These are phyloP conservation scores for Mugil cephalus DNA, from an alignment of 2,113 vertebrate species.

Conservation along the genomic window DNA sequence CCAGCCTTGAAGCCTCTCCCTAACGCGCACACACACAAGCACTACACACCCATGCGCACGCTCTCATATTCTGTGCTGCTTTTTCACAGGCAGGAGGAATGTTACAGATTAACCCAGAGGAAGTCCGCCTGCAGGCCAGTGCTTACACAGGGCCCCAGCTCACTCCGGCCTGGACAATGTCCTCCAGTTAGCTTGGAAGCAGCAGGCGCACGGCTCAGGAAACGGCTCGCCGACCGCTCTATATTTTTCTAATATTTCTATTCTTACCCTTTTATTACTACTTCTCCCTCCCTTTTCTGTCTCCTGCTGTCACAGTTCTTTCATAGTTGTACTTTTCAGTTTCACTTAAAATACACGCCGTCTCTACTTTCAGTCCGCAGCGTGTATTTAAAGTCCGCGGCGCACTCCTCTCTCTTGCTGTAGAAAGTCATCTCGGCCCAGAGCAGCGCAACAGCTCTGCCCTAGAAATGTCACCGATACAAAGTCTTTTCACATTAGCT, in stretches of 20 bases:
- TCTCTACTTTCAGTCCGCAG: slow-evolving; percentile 16
- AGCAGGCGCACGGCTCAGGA: slow-evolving; percentile 60
- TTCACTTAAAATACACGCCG: slow-evolving; percentile 32
- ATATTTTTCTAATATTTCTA: slow-evolving; percentile 29
- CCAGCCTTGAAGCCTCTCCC: slow-evolving; percentile 25
- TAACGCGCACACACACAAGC: background rate
- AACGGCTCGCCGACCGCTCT: slow-evolving; percentile 37
- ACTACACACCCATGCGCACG: slow-evolving; percentile 21
- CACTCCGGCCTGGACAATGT: slow-evolving; percentile 74
- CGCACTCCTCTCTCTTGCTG: slow-evolving; percentile 26
- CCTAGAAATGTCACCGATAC: slow-evolving; percentile 72
- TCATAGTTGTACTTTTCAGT: slow-evolving; percentile 34
- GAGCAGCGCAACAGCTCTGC: slow-evolving; percentile 48
- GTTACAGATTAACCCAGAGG: slow-evolving; percentile 72
- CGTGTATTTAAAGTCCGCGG: slow-evolving; percentile 57
- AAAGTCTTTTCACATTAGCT: slow-evolving; percentile 50
- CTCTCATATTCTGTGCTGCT: slow-evolving; percentile 31
- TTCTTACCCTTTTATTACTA: slow-evolving; percentile 31
- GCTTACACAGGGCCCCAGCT: slow-evolving; percentile 56
- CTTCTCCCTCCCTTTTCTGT: background rate
- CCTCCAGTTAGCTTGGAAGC: slow-evolving; percentile 59
- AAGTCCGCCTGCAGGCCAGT: slow-evolving; percentile 65
- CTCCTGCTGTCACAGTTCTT: slow-evolving; percentile 40
- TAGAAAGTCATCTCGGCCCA: slow-evolving; percentile 46
- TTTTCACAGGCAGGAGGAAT: slow-evolving; percentile 60